phyloP scores from a whole-genome alignment of 2,888 invertebrate genomes.

The Eristalis pertinax region DNA sequence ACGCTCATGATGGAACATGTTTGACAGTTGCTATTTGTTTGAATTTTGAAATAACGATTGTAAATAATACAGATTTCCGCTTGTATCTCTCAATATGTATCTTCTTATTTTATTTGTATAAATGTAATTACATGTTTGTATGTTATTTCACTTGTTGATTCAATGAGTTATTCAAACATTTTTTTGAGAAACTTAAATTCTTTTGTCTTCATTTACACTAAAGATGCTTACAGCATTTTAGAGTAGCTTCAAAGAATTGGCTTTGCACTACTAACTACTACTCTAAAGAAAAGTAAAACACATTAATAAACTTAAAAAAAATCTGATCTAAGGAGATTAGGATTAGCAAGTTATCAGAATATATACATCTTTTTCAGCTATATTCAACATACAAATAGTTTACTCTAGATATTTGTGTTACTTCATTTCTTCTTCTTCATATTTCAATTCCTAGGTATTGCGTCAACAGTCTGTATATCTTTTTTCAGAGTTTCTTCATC shows the following conservation, averaged over 20 bases:
- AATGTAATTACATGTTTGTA: background rate
- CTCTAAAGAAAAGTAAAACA: no score
- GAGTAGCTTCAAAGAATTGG: background rate
- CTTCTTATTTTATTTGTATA: background rate
- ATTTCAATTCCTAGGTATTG: background rate
- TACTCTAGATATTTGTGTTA: background rate
- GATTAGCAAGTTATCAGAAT: no score
- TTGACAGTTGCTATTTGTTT: background rate
- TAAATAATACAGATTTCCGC: background rate
- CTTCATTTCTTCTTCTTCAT: no score
- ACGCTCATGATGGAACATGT: no score
- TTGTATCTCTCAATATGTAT: background rate
- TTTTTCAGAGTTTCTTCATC: slow-evolving; percentile 11
- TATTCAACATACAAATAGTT: background rate
- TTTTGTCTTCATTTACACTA: background rate
- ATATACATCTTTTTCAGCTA: background rate
- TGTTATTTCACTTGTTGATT: background rate
- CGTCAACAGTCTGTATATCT: slow-evolving; percentile 14
- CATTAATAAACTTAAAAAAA: no score
- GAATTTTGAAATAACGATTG: background rate
- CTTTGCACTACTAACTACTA: no score
- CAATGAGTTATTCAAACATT: background rate
- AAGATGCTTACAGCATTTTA: background rate
- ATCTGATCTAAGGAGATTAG: no score
- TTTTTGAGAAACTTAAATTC: background rate